Base-by-base conservation (phyloP, 2,888 invertebrate species). In the Brachypalpus laphriformis region DNA sequence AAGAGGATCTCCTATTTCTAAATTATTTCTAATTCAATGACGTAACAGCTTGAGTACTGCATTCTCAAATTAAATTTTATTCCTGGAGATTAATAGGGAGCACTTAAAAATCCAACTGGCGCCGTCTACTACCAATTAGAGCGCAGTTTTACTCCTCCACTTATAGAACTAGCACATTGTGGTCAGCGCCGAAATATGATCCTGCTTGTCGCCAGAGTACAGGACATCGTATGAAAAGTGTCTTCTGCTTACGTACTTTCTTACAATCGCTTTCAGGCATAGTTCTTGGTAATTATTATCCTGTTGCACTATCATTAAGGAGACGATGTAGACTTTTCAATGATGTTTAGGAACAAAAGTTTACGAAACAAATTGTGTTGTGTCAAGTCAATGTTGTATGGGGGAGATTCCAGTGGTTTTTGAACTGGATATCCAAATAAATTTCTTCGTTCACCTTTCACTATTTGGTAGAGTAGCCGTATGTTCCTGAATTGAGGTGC, bases 101-200 rank as follows among this genome's bases (percentile, higher is more conserved):
- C 61, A 59, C 68, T 72, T 78, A 56, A 56, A 70, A 78, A 18
- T 57, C 42, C 42, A 75, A 72, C 76, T 77, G 82, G 72, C 78
- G 71, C 77, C 61, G 66, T 63, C 77, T 20, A 40, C 54, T 66
- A 34, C 78, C 74, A 83, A 83, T 83, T 82, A 81, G 75, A 42
- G 59, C 34, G 61, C 28, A 77, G 37, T 40, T 70, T 63, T 65
- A 68, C 83, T 78, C 80, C 78, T 83, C 51, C 74, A 68, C 40
- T 70, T 51, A 70, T 51, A 25, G 22, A 40, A 42, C 18, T 71
- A 25, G 34, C 6, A 75, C 59, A 74, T 78, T 68, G 57, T 42
- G 68, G 74, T 80, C 74, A 70, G 74, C 83, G 83, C 83, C 83
- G 83, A 83, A 83, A 83, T 83, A 49, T 51, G 83, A 83, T 83